These are phyloP conservation scores for Spea hammondii DNA, from an alignment of 2,797 vertebrate genomes.

Conservation along the genomic window DNA sequence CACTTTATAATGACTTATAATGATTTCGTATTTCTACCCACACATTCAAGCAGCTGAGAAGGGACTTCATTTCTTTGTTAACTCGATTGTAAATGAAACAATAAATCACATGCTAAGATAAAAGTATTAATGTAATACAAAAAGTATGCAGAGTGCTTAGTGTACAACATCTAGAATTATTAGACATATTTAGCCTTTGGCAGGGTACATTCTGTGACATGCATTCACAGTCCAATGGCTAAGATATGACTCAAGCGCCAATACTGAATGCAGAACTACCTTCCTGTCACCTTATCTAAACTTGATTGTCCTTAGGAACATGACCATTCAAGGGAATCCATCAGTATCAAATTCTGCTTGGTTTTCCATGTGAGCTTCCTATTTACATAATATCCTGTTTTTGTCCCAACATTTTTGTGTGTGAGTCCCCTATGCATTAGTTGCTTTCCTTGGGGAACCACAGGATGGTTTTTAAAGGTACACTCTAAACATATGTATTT, in stretches of 20 bases:
- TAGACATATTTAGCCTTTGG: neutral
- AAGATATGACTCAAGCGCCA: neutral
- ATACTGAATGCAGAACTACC: no score
- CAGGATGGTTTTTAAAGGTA: no score
- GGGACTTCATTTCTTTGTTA: slow-evolving; percentile 7
- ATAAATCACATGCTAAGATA: slow-evolving; percentile 4
- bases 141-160: neutral
- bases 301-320: no score
- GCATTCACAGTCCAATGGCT: neutral
- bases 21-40: neutral
- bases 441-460: no score
- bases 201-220: neutral
- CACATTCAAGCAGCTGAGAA: neutral
- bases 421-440: no score
- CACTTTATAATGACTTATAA: neutral
- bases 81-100: neutral
- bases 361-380: no score
- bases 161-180: neutral
- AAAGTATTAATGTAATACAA: neutral
- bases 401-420: no score
- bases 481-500: no score
- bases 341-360: no score
- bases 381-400: no score
- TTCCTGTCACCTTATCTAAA: no score
- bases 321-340: no score